These are phyloP conservation scores for Eudasyphora cyanicolor DNA, from an alignment of 2,888 invertebrate genomes.

Conservation along the genomic window DNA sequence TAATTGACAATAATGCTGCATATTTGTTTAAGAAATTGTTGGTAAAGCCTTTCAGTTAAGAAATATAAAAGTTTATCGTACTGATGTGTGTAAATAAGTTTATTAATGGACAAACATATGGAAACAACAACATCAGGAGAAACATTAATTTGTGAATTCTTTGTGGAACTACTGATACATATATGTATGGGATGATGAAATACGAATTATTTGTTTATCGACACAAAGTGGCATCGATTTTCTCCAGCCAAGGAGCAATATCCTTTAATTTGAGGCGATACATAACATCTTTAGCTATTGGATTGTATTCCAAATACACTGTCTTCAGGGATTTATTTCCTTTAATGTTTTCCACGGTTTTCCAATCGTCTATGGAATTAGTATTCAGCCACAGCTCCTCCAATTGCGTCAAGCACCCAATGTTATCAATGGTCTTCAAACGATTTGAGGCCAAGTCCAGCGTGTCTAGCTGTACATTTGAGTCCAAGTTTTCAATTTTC, in stretches of 20 bases:
- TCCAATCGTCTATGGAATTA: constrained; percentile 93
- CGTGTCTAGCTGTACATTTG: constrained; percentile 87
- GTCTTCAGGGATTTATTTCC: constrained; percentile 87
- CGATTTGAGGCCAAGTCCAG: constrained; percentile 95
- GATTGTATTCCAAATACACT: constrained; percentile 97
- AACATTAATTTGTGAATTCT: background rate
- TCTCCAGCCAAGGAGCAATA: constrained; percentile 89
- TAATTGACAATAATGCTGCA: too few species aligned
- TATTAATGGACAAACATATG: constrained; percentile 6
- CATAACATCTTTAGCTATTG: constrained; percentile 89
- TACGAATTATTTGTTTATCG: constrained; percentile 64
- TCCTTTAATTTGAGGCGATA: constrained; percentile 96
- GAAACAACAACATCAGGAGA: constrained; percentile 19
- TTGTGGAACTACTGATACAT: background rate
- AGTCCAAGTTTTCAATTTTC: constrained; percentile 87
- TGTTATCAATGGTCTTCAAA: constrained; percentile 88
- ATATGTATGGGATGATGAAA: background rate
- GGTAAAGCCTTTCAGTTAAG: too few species aligned
- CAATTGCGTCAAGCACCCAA: constrained; percentile 87
- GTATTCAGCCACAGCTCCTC: constrained; percentile 98
- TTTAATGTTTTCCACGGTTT: constrained; percentile 87
- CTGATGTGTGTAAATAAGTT: background rate
- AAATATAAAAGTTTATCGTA: too few species aligned
- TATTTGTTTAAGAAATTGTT: too few species aligned
- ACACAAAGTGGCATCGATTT: constrained; percentile 97